These are phyloP conservation scores for Anhinga rufa DNA, from an alignment of 2,113 vertebrate genomes.

Conservation along the genomic window DNA sequence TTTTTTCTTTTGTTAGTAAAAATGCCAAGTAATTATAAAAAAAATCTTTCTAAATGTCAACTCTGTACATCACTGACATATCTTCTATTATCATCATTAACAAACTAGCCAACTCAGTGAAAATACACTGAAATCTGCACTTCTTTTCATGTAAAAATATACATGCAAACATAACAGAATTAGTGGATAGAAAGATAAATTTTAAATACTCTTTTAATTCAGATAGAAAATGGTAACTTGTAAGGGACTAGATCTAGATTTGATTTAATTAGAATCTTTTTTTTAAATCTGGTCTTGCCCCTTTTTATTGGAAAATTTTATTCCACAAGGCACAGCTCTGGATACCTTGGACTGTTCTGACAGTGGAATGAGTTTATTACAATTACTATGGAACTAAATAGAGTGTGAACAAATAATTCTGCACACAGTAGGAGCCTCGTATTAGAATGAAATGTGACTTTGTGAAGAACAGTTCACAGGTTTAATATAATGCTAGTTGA, in stretches of 20 bases:
- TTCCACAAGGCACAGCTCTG: neutral
- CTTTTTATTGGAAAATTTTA: neutral
- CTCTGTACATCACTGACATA: neutral
- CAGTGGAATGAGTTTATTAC: neutral
- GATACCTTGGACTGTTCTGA: neutral
- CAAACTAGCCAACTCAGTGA: neutral
- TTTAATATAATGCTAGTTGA: neutral
- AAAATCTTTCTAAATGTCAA: neutral
- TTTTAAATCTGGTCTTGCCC: neutral
- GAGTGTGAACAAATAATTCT: constrained; percentile 12
- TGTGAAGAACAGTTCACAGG: neutral
- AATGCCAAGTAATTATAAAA: neutral
- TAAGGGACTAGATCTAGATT: neutral
- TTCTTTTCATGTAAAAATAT: neutral
- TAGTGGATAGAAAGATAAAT: neutral
- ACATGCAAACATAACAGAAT: neutral
- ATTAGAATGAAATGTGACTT: neutral
- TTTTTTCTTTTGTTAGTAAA: neutral
- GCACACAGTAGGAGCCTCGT: neutral
- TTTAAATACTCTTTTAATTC: neutral
- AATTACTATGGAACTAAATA: constrained; percentile 8
- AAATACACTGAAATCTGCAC: neutral
- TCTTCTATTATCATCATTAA: neutral
- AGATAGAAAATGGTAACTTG: neutral
- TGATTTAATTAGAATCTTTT: neutral